Evolutionary conservation across 2,888 invertebrate species (phyloP).

Genomic region (Cosmorhoe ocellata): DNA sequence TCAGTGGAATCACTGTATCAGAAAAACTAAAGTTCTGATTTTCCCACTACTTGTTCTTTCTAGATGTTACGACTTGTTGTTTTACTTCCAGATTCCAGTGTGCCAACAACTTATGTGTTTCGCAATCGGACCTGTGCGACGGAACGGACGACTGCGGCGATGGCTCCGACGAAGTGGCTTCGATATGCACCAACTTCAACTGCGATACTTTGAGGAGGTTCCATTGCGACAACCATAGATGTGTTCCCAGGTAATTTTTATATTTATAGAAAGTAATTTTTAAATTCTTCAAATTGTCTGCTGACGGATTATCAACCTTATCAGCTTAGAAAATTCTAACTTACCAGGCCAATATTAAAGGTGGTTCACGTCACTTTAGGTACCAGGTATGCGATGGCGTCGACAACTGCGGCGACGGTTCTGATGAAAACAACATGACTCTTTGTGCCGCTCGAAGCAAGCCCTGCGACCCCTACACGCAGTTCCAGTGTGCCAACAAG

Average conservation of each 20-base stretch:
- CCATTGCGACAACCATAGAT: constrained; percentile 95
- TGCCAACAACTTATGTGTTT: constrained; percentile 94
- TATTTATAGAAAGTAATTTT: too few relatives aligned
- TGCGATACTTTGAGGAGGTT: constrained; percentile 92
- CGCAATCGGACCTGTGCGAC: constrained; percentile 94
- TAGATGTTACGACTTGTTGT: not conserved
- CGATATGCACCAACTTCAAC: constrained; percentile 91
- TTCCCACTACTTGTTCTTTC: too few relatives aligned
- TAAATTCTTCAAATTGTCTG: too few relatives aligned
- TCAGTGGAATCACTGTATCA: too few relatives aligned
- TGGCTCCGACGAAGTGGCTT: constrained; percentile 91
- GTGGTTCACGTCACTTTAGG: too few relatives aligned
- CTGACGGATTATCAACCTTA: too few relatives aligned
- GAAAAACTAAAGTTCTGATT: too few relatives aligned
- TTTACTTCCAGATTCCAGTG: constrained; percentile 90
- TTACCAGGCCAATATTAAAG: too few relatives aligned
- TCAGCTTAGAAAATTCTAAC: too few relatives aligned
- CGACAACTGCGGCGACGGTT: constrained; percentile 97
- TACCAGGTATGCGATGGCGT: constrained; percentile 95
- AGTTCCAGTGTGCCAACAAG: constrained; percentile 94
- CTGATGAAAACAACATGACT: constrained; percentile 97
- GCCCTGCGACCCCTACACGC: constrained; percentile 89
- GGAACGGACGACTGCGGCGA: constrained; percentile 97
- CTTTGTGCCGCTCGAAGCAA: constrained; percentile 89
- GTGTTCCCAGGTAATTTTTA: constrained; percentile 85